A percentile compares a stretch with the other conserved stretches of the same genome.
These are phyloP conservation scores for Acanthaster planci DNA, from an alignment of 35 echinoderm and acorn worm genomes.

Conservation along the genomic window DNA sequence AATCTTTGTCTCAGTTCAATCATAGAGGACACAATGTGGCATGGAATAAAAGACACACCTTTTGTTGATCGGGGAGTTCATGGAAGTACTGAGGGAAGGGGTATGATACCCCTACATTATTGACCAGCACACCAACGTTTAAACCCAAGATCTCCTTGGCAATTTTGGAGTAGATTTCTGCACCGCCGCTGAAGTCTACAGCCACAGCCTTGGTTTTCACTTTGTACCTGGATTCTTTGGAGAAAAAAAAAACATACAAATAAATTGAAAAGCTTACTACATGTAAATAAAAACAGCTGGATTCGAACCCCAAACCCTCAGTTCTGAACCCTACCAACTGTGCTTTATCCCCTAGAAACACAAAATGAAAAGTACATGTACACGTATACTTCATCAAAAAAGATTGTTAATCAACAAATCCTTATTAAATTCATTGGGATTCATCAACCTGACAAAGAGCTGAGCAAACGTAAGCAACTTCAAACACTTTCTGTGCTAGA, in stretches of 20 bases:
- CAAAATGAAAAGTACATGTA: too few species aligned
- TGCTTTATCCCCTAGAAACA: not conserved
- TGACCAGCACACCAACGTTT: constrained; percentile 81
- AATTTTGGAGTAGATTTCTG: constrained; percentile 64
- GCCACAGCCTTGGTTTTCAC: constrained; percentile 79
- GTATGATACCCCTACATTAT: constrained; percentile 95
- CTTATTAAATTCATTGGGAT: too few species aligned
- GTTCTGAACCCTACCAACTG: not conserved
- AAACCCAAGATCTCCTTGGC: constrained; percentile 50
- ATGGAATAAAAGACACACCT: constrained; percentile 7
- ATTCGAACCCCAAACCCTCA: not conserved
- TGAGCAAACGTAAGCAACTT: too few species aligned
- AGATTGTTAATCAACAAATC: too few species aligned
- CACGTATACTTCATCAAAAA: too few species aligned
- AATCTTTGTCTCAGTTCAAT: too few species aligned
- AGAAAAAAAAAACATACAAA: not conserved
- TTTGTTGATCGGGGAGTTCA: constrained; percentile 57
- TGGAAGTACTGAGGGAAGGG: constrained; percentile 64
- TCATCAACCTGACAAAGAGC: too few species aligned
- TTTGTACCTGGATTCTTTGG: constrained; percentile 66
- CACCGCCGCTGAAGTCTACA: constrained; percentile 66
- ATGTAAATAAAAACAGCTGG: not conserved
- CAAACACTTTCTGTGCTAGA: too few species aligned
- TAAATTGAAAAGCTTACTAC: not conserved
- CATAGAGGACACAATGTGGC: too few species aligned